A percentile compares a stretch with the other conserved stretches of the same genome.
Conservation (phyloP, 2,888 invertebrate species). For the Dermolepida albohirtum region DNA sequence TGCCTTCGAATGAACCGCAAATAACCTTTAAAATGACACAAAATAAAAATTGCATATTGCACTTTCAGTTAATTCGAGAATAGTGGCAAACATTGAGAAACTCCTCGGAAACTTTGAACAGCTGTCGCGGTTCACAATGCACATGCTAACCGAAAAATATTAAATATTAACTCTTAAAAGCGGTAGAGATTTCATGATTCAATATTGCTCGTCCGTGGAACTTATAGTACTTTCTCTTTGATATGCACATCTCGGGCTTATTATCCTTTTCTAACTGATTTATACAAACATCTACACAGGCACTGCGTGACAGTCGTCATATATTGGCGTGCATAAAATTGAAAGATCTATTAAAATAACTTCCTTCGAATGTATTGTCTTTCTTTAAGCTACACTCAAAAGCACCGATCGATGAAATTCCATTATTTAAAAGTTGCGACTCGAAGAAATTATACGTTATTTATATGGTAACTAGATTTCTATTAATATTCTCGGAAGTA, state of each 20-base stretch:
- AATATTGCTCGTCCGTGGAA: slow-evolving; percentile 22
- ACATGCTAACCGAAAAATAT: slow-evolving; percentile 33
- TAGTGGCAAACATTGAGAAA: background rate
- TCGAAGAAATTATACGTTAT: no score
- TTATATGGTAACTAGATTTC: no score
- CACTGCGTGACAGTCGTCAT: background rate
- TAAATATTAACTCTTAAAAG: slow-evolving; percentile 43
- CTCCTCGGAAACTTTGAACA: slow-evolving; percentile 32
- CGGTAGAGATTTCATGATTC: slow-evolving; percentile 41
- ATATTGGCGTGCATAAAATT: no score
- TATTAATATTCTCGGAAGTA: no score
- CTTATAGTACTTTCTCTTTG: slow-evolving; percentile 1
- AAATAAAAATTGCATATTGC: background rate
- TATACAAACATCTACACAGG: slow-evolving; percentile 9
- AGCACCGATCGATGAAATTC: no score
- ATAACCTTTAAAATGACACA: no score
- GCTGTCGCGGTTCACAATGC: slow-evolving; percentile 42
- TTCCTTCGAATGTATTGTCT: no score
- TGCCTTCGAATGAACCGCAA: no score
- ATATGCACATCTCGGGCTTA: slow-evolving; percentile 5
- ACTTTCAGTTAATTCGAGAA: slow-evolving; percentile 6
- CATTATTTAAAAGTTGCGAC: no score
- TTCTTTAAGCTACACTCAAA: no score
- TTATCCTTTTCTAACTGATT: slow-evolving; percentile 15
- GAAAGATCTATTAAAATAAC: background rate